A percentile compares a stretch with the other conserved stretches of the same genome.
phyloP scores from a whole-genome alignment of 2,888 invertebrate genomes.

The Branchinecta sandiegonensis region DNA sequence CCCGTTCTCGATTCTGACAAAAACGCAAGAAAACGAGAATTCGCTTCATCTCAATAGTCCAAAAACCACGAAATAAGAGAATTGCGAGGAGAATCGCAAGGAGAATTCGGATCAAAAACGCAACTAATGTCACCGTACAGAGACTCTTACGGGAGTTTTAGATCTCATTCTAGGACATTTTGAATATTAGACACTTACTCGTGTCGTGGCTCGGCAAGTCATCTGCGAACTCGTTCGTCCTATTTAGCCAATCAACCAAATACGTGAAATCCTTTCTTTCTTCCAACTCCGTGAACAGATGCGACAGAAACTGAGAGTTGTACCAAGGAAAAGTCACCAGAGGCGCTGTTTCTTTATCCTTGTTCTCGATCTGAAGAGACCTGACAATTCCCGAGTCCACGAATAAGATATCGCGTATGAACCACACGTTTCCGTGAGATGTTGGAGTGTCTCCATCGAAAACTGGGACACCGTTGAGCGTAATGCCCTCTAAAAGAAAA shows the following conservation, averaged over 20 bases:
- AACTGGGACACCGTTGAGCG: conserved; percentile 45
- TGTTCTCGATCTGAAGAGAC: conserved; percentile 46
- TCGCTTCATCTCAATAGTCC: no score
- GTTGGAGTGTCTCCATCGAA: conserved; percentile 46
- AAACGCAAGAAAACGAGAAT: no score
- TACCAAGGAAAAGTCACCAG: conserved; percentile 49
- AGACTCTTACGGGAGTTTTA: no score
- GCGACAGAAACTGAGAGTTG: conserved; percentile 47
- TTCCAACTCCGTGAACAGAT: conserved; percentile 46
- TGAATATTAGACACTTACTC: conserved; percentile 6
- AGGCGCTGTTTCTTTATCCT: conserved; percentile 50
- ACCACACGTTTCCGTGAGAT: conserved; percentile 46
- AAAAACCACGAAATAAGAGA: no score
- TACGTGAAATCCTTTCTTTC: conserved; percentile 42
- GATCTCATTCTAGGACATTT: no score
- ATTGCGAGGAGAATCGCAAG: no score
- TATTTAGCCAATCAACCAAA: conserved; percentile 46
- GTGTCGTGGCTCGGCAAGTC: conserved; percentile 23
- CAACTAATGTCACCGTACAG: no score
- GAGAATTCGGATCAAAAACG: no score
- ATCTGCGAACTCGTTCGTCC: conserved; percentile 33
- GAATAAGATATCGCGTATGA: conserved; percentile 47
- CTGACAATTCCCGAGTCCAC: conserved; percentile 47
- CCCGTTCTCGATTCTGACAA: no score
- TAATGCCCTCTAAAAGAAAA: conserved; percentile 31